Conservation (phyloP, 2,113 vertebrate species). For the Genyomyrus donnyi region DNA sequence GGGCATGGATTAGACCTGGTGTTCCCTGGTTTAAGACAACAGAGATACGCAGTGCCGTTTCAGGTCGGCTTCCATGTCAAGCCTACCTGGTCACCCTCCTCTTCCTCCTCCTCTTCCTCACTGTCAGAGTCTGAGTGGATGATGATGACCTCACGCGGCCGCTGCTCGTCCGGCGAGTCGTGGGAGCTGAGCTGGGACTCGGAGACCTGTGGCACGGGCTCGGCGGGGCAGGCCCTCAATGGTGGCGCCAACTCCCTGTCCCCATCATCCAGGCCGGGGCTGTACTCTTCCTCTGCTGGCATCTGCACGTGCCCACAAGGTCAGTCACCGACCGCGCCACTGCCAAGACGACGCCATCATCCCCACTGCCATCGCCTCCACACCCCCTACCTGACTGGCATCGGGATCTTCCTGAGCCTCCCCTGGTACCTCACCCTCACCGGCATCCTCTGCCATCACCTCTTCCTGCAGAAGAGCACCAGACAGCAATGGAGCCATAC, state of each 20-base stretch:
- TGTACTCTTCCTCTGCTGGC: constrained; percentile 68
- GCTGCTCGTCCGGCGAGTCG: constrained; percentile 61
- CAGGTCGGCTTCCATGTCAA: neutral
- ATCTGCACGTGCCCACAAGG: constrained; percentile 51
- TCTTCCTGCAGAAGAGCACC: constrained; percentile 58
- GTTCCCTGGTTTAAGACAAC: neutral
- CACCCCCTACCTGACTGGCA: constrained; percentile 63
- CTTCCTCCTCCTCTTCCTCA: constrained; percentile 73
- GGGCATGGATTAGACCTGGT: no score
- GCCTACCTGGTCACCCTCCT: constrained; percentile 43
- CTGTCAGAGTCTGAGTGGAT: constrained; percentile 89
- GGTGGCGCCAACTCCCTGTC: constrained; percentile 57
- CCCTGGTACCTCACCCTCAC: constrained; percentile 52
- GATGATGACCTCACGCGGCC: constrained; percentile 76
- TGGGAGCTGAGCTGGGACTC: constrained; percentile 63
- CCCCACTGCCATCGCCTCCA: neutral
- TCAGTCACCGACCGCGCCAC: no score
- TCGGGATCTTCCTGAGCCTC: constrained; percentile 71
- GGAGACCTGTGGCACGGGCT: constrained; percentile 64
- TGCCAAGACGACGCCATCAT: neutral
- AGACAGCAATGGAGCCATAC: neutral
- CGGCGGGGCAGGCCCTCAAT: constrained; percentile 75
- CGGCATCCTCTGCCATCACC: constrained; percentile 66
- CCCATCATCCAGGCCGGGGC: constrained; percentile 53
- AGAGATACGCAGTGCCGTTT: neutral